phyloP scores from a whole-genome alignment of 2,888 invertebrate species.

The Stenichneumon culpator region DNA sequence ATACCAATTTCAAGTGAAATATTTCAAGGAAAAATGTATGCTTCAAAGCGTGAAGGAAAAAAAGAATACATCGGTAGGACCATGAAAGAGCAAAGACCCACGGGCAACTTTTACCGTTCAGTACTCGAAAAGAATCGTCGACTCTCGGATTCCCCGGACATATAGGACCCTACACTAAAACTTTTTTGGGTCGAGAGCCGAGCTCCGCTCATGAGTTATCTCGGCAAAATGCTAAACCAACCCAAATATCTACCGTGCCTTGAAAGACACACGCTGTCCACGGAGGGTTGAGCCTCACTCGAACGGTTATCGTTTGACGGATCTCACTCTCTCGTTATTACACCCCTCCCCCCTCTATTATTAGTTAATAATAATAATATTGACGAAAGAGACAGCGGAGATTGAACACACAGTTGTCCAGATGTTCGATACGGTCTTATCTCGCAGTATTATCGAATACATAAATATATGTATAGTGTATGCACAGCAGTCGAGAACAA shows the following conservation, averaged over 20 bases:
- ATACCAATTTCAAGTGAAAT: too few species aligned
- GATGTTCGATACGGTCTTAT: conserved; percentile 32
- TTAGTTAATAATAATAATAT: background rate
- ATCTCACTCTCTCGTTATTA: background rate
- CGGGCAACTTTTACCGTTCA: background rate
- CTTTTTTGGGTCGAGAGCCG: background rate
- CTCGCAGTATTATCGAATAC: conserved; percentile 15
- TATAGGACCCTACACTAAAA: background rate
- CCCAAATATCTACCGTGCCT: background rate
- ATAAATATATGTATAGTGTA: background rate
- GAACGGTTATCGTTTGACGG: background rate
- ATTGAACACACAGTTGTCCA: conserved; percentile 4
- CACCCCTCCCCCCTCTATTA: background rate
- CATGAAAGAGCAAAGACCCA: background rate
- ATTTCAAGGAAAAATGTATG: too few species aligned
- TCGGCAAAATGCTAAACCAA: background rate
- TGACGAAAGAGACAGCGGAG: background rate
- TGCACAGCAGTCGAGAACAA: background rate
- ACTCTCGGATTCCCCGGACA: background rate
- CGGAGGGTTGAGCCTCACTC: background rate
- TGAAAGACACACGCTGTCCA: background rate
- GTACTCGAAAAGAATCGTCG: background rate
- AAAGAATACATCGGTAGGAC: background rate
- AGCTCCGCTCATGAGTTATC: background rate
- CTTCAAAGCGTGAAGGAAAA: background rate